These are phyloP conservation scores for Saturnia japonica DNA, from an alignment of 2,888 invertebrate species.

Conservation along the genomic window DNA sequence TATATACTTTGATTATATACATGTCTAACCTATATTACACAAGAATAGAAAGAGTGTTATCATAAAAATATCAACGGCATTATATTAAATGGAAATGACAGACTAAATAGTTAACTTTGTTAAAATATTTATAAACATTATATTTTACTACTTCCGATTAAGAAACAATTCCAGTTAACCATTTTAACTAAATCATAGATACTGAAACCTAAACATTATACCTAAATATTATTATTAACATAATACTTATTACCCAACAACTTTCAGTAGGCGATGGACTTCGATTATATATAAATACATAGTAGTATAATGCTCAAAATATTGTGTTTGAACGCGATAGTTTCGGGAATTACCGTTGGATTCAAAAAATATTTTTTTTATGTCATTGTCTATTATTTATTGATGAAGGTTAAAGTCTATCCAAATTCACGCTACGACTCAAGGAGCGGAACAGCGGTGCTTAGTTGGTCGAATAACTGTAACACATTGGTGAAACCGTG, in stretches of 20 bases:
- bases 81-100: background rate
- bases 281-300: background rate
- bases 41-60: background rate
- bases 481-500: too few relatives aligned
- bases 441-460: too few relatives aligned
- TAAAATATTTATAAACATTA: background rate
- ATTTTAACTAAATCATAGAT: background rate
- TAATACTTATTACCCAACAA: background rate
- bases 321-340: too few relatives aligned
- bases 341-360: too few relatives aligned
- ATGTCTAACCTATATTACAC: conserved; percentile 1
- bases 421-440: too few relatives aligned
- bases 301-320: too few relatives aligned
- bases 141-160: background rate
- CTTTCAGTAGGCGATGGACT: background rate
- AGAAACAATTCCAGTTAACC: background rate
- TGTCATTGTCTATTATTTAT: too few relatives aligned
- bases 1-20: too few relatives aligned
- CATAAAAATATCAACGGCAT: background rate
- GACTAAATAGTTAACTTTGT: background rate
- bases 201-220: background rate
- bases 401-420: too few relatives aligned
- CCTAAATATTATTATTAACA: too few relatives aligned
- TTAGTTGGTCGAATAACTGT: too few relatives aligned
- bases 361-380: too few relatives aligned